Conservation (phyloP, 1,140 invertebrate genomes). For the Apis dorsata region DNA sequence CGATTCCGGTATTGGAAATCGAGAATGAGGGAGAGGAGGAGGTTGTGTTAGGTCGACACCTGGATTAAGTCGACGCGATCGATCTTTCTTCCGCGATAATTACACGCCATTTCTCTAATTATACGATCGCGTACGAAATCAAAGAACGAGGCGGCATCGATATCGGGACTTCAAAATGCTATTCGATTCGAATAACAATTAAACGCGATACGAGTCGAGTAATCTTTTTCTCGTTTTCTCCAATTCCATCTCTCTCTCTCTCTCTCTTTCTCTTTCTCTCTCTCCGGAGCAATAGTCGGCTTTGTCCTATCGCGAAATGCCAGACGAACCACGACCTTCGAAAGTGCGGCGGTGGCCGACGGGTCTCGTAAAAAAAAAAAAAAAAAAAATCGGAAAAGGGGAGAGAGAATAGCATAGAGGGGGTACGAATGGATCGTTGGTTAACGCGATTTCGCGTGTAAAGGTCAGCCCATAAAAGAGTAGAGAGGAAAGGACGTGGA, state of each 20-base stretch:
- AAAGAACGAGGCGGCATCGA: background rate
- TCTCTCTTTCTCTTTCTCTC: background rate
- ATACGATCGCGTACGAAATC: constrained; percentile 6
- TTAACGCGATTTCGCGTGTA: constrained; percentile 34
- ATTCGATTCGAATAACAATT: no score
- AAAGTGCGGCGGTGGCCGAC: background rate
- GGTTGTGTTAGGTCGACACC: constrained; percentile 18
- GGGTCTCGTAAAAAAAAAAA: background rate
- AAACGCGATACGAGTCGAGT: background rate
- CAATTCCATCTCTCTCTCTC: background rate
- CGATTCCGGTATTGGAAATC: constrained; percentile 41
- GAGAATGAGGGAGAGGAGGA: background rate
- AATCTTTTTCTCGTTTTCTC: background rate
- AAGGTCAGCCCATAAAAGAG: constrained; percentile 11
- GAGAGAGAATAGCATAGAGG: background rate
- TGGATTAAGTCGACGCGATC: background rate
- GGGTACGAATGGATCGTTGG: constrained; percentile 24
- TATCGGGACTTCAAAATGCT: background rate
- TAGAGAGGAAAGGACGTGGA: background rate
- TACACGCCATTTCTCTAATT: constrained; percentile 23
- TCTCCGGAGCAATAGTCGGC: no score
- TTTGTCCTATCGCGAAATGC: background rate
- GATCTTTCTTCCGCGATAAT: constrained; percentile 27
- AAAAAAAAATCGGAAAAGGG: background rate
- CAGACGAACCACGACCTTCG: background rate